Conservation (phyloP, 1,140 invertebrate genomes). For the Leptopilina boulardi region DNA sequence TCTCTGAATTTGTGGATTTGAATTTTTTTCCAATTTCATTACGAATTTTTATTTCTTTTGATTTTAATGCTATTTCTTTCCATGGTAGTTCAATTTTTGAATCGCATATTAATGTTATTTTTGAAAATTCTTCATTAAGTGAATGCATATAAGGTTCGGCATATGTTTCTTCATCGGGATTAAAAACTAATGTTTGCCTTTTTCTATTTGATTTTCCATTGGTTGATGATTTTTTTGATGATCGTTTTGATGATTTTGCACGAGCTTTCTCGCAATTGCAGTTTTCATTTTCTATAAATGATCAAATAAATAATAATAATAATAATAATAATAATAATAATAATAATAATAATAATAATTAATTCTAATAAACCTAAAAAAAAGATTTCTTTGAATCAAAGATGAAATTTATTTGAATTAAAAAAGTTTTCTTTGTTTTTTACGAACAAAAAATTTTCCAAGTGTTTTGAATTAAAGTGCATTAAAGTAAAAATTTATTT, state of each 20-base stretch:
- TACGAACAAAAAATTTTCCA: no score
- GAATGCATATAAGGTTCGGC: slow-evolving; percentile 63
- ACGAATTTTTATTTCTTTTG: slow-evolving; percentile 51
- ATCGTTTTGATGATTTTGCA: slow-evolving; percentile 34
- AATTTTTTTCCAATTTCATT: slow-evolving; percentile 24
- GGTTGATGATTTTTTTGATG: slow-evolving; percentile 20
- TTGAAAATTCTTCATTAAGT: slow-evolving; percentile 55
- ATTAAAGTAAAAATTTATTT: no score
- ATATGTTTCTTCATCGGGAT: slow-evolving; percentile 58
- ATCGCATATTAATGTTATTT: slow-evolving; percentile 55
- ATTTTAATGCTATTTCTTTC: slow-evolving; percentile 60
- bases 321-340: no score
- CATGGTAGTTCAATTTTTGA: slow-evolving; percentile 66
- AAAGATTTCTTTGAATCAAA: no score
- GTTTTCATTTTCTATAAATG: neutral
- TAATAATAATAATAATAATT: no score
- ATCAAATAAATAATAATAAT: neutral
- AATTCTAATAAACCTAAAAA: no score
- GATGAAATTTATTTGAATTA: no score
- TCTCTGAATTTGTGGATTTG: neutral
- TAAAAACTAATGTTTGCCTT: slow-evolving; percentile 55
- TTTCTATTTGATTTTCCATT: slow-evolving; percentile 45
- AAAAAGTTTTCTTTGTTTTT: no score
- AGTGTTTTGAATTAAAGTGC: no score
- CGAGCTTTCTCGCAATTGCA: slow-evolving; percentile 37